These are phyloP conservation scores for Cydia fagiglandana DNA, from an alignment of 1,140 invertebrate species.

Conservation along the genomic window DNA sequence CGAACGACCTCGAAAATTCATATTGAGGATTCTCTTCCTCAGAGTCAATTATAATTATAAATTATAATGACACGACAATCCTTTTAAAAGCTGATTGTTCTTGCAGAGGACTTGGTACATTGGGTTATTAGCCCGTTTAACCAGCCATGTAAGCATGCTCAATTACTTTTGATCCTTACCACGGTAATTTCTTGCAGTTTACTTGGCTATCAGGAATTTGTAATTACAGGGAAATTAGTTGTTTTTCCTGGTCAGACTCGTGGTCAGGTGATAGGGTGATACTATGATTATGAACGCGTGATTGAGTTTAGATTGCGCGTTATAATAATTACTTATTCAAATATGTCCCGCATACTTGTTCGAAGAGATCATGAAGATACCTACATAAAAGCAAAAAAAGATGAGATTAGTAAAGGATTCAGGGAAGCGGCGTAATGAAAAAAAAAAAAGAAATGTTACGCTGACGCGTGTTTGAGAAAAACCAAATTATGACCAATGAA, in stretches of 20 bases:
- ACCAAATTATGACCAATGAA: too few species aligned
- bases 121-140: neutral
- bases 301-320: neutral
- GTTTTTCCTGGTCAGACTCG: neutral
- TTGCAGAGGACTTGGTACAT: neutral
- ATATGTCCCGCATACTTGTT: too few species aligned
- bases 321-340: too few species aligned
- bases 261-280: neutral
- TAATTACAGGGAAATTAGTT: neutral
- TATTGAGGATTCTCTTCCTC: too few species aligned
- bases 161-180: neutral
- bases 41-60: too few species aligned
- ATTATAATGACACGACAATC: neutral
- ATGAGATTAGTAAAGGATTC: too few species aligned
- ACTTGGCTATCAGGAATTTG: neutral
- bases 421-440: slow-evolving; percentile 37
- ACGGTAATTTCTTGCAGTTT: neutral
- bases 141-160: neutral
- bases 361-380: too few species aligned
- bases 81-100: neutral
- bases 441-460: too few species aligned
- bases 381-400: too few species aligned
- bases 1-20: too few species aligned
- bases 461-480: too few species aligned
- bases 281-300: neutral